These are phyloP conservation scores for Aldabrachelys gigantea DNA, from an alignment of 2,113 vertebrate genomes.

Conservation along the genomic window DNA sequence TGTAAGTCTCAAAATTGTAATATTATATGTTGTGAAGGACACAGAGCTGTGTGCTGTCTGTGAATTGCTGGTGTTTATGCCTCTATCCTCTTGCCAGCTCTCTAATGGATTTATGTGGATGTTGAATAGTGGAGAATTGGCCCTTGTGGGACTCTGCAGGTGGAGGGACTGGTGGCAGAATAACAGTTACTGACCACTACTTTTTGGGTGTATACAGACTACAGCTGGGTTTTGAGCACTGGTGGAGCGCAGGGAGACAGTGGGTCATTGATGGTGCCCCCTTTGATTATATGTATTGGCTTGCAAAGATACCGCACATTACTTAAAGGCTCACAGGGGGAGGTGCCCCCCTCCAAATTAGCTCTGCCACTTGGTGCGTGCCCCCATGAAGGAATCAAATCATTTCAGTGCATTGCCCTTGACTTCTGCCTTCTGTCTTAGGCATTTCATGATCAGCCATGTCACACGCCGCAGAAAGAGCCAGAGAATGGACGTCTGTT, in stretches of 20 bases:
- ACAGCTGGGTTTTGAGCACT: no score
- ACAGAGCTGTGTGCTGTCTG: not conserved
- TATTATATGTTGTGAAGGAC: not conserved
- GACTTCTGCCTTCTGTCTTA: rapidly evolving
- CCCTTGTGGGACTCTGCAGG: not conserved
- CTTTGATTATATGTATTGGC: no score
- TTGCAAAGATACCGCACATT: no score
- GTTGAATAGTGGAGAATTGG: not conserved
- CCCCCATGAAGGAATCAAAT: not conserved
- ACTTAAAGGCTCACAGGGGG: not conserved
- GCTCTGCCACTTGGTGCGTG: not conserved
- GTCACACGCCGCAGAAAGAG: rapidly evolving
- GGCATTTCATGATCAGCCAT: not conserved
- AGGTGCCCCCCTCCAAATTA: not conserved
- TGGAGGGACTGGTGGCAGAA: not conserved
- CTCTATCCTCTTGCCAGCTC: rapidly evolving
- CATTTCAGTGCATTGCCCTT: not conserved
- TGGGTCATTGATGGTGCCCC: no score
- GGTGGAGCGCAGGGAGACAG: no score
- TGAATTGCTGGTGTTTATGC: not conserved
- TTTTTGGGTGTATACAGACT: not conserved
- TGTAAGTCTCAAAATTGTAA: not conserved
- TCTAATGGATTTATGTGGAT: not conserved
- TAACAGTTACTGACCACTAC: not conserved
- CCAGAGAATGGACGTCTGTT: not conserved